These are phyloP conservation scores for Varanus komodoensis DNA, from an alignment of 2,113 vertebrate genomes.

Conservation along the genomic window DNA sequence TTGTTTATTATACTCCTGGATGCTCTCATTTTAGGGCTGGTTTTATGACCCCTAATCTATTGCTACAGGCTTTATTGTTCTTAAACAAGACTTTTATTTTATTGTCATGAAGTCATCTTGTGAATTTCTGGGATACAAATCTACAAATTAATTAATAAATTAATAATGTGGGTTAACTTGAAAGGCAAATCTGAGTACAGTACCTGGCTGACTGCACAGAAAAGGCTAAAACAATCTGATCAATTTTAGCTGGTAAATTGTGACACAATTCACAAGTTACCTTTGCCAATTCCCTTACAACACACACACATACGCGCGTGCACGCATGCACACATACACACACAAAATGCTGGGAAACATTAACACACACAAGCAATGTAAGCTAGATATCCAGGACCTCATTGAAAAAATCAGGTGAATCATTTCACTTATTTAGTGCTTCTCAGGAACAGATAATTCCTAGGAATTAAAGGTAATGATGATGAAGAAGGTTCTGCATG, in stretches of 20 bases:
- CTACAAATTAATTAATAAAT: background rate
- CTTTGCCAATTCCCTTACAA: background rate
- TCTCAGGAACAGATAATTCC: background rate
- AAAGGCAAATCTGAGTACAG: background rate
- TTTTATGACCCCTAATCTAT: conserved; percentile 9
- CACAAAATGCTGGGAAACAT: background rate
- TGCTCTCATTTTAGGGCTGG: background rate
- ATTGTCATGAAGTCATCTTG: background rate
- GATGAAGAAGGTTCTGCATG: too few relatives aligned
- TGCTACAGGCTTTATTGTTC: background rate
- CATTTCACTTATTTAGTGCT: background rate
- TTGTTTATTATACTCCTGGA: conserved; percentile 2
- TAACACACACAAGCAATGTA: background rate
- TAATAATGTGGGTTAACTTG: background rate
- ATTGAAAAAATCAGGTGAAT: background rate
- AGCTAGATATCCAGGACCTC: background rate
- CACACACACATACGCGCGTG: background rate
- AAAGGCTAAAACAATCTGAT: background rate
- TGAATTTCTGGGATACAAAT: background rate
- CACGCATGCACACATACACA: too few relatives aligned
- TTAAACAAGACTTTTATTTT: conserved; percentile 3
- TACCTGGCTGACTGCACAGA: background rate
- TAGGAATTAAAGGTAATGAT: background rate
- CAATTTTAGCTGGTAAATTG: background rate
- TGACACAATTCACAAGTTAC: background rate